Conservation (phyloP, 30 jellyfish, hydroid and myxozoan genomes). For the Clytia hemisphaerica region DNA sequence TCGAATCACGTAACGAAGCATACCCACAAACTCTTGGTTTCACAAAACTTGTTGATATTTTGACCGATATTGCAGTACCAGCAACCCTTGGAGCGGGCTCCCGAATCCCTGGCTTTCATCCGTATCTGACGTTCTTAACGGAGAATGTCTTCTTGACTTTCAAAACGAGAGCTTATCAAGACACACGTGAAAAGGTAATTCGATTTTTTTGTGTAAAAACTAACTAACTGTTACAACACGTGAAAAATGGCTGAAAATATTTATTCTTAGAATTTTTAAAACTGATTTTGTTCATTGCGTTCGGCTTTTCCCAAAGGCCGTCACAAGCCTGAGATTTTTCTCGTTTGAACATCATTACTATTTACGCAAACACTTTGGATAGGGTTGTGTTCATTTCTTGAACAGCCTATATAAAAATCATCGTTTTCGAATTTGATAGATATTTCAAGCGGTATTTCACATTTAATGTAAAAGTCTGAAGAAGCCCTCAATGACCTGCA, state of each 20-base stretch:
- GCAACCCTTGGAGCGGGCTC: slow-evolving; percentile 91
- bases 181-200: slow-evolving; percentile 58
- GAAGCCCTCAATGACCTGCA: no score
- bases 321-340: no score
- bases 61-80: slow-evolving; percentile 64
- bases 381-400: background rate
- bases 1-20: slow-evolving; percentile 74
- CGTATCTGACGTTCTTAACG: slow-evolving; percentile 61
- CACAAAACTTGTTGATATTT: slow-evolving; percentile 41
- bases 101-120: slow-evolving; percentile 87
- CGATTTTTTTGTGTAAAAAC: background rate
- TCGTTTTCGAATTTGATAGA: no score
- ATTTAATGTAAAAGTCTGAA: no score
- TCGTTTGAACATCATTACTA: no score
- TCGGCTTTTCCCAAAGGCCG: no score
- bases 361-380: no score
- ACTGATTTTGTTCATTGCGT: no score
- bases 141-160: slow-evolving; percentile 69
- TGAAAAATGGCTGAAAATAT: background rate
- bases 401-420: background rate
- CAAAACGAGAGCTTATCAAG: slow-evolving; percentile 82
- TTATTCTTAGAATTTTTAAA: background rate
- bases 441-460: no score
- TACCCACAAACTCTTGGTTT: slow-evolving; percentile 88
- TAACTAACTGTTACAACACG: no score